Evolutionary conservation across 30 jellyfish, hydroid and myxozoan genomes (phyloP).

Genomic region (Pelagia noctiluca): DNA sequence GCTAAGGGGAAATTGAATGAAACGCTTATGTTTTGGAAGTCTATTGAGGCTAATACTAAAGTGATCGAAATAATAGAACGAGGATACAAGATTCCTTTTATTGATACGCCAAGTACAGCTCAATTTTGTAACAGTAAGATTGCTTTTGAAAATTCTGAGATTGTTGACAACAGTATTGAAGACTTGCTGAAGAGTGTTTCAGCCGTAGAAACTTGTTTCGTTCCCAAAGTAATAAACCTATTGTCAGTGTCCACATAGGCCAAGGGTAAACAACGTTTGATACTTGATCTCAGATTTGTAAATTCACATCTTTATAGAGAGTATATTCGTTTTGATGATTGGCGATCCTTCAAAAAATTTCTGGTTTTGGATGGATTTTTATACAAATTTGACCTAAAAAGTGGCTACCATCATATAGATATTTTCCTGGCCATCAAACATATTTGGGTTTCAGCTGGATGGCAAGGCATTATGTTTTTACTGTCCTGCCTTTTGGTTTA

Average conservation of each 20-base stretch:
- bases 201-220: background rate
- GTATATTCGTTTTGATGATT: background rate
- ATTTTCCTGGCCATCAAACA: constrained; percentile 21
- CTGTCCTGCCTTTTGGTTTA: constrained; percentile 41
- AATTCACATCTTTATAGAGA: background rate
- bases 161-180: background rate
- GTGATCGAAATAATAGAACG: background rate
- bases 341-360: background rate
- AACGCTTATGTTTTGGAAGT: background rate
- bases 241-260: background rate
- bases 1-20: background rate
- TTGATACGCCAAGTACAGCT: too few species aligned
- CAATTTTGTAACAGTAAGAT: background rate
- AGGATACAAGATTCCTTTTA: background rate
- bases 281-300: background rate
- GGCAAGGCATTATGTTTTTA: constrained; percentile 17
- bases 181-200: background rate
- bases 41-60: background rate
- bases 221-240: background rate
- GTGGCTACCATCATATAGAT: constrained; percentile 40
- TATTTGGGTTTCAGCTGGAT: constrained; percentile 23
- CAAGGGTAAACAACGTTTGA: background rate
- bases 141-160: background rate
- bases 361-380: background rate
- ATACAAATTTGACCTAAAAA: background rate